Evolutionary conservation across 1,140 invertebrate genomes (phyloP), one percentile per base, ranked within the genome.

Genomic region (Eumaeus atala): DNA sequence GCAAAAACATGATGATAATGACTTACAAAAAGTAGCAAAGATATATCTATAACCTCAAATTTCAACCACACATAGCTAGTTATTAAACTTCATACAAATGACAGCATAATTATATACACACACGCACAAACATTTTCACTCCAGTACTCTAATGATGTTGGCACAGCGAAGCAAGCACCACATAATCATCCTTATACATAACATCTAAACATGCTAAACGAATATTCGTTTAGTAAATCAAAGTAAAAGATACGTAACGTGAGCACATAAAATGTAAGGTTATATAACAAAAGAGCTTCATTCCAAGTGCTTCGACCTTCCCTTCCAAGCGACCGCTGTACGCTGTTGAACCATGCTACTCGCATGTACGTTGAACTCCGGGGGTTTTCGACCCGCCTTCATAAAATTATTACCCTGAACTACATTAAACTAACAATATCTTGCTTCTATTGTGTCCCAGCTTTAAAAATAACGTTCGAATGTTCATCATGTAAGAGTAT

Each of bases 331-430:
- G 70, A 74, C 74, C 73, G 57, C 66, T 56, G 64, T 52, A 66
- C 62, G 71, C 64, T 70, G 69, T 73, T 78, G 74, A 79, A 77
- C 73, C n/a, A n/a, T n/a, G n/a, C n/a, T 64, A 66, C 58, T 56
- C 61, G 52, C 57, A 58, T 56, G 66, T 63, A 56, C 67, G 42
- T 55, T 66, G 64, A 70, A 56, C 63, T 54, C 21, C 54, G 38
- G 50, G 38, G 18, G 38, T 49, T n/a, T n/a, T 53, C 48, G 6
- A 35, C 38, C 18, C 40, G 51, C 42, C 51, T 49, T 40, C 33
- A 60, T 48, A 34, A 57, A 56, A 60, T 57, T 66, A 12, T 51
- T 51, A 40, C 40, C 51, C 38, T 42, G 51, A 21, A 52, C 40
- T 17, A 16, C 40, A 44, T 44, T 44, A 44, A 40, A 40, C 38